Base-by-base conservation (phyloP, 2,797 vertebrate species). In the Streptopelia turtur region DNA sequence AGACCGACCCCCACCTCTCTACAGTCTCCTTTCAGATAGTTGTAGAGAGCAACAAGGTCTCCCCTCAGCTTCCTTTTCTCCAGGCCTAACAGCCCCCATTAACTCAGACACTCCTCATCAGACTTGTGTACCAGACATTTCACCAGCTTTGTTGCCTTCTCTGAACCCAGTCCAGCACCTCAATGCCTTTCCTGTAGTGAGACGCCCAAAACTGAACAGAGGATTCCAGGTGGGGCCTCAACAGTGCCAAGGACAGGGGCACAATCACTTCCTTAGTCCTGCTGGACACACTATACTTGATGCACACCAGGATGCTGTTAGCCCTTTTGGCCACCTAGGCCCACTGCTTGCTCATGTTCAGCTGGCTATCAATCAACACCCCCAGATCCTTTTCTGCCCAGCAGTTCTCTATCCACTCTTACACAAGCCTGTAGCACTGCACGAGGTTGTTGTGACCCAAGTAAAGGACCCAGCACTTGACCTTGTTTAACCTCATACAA, bases 381-480 rank as follows among this genome's bases (percentile, higher is more conserved):
- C 3, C 5, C 9, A 18, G 1, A 1, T 30, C 2, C 3, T 79
- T 78, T 27, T 31, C 12, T 0, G 0, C 4, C 1, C 0, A 3
- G 4, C 4, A 8, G 0, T 6, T 63, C 33, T 78, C 55, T 18
- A 60, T n/a, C 8, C 16, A 23, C 14, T 22, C 31, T 12, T 18
- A 11, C 8, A 5, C 27, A 27, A 61, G 18, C 4, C 39, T n/a
- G 9, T 10, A 61, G 2, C 0, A 0, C 3, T 43, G 8, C 8
- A 5, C 0, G 0, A 5, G 6, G 7, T 9, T 56, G 14, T 16
- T 70, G 27, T 10, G 18, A 47, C 10, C 3, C 1, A 8, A 9
- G 5, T 15, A 18, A 9, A 17, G n/a, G 11, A 61, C 3, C 9
- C 0, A 0, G 6, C 8, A 24, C 2, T 63, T 30, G 0, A 4